These are phyloP conservation scores for Euglossa dilemma DNA, from an alignment of 1,140 invertebrate genomes.

Conservation along the genomic window DNA sequence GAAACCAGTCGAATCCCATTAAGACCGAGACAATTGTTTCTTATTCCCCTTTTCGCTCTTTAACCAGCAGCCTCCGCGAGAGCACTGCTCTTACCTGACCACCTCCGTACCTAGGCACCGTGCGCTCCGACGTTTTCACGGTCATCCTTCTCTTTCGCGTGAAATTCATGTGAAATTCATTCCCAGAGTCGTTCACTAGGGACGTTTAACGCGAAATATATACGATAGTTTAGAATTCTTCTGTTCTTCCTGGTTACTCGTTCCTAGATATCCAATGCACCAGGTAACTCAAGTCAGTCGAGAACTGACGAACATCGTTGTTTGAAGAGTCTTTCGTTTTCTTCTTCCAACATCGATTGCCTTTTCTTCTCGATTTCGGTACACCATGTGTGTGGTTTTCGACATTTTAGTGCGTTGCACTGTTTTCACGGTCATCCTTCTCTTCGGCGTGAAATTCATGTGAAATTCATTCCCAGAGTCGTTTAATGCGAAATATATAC, in stretches of 20 bases:
- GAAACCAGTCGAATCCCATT: constrained; percentile 1
- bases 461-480: no score
- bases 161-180: constrained; percentile 18
- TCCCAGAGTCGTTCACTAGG: background rate
- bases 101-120: background rate
- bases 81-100: background rate
- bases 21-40: constrained; percentile 12
- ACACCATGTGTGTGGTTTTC: no score
- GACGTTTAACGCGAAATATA: constrained; percentile 24
- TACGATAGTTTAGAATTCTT: constrained; percentile 31
- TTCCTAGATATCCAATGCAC: constrained; percentile 38
- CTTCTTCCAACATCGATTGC: no score
- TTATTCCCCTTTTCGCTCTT: background rate
- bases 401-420: no score
- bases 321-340: no score
- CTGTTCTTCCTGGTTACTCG: background rate
- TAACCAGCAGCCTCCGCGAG: background rate
- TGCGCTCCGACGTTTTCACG: constrained; percentile 1
- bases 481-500: no score
- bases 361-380: no score
- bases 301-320: no score
- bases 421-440: no score
- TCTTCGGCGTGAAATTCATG: no score
- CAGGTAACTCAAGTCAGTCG: constrained; percentile 47
- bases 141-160: constrained; percentile 14